Conservation (phyloP, 2,888 invertebrate genomes). For the Brenthis daphne region DNA sequence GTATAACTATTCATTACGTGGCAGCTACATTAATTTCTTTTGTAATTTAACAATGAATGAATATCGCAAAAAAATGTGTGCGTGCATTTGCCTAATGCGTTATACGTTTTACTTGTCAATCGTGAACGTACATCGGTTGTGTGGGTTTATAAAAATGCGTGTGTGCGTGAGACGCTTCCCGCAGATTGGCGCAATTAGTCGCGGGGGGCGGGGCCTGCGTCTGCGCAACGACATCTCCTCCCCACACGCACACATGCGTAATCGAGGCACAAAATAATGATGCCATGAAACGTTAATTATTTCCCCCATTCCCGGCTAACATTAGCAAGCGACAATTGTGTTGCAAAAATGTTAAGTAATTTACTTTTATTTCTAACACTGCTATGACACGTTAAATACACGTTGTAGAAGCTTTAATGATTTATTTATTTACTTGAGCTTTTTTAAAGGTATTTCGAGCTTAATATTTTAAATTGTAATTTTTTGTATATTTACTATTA, state of each 20-base stretch:
- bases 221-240: conserved; percentile 75
- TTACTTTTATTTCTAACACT: conserved; percentile 38
- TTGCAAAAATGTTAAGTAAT: conserved; percentile 47
- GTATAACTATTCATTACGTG: conserved; percentile 37
- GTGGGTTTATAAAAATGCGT: conserved; percentile 52
- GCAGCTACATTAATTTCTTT: conserved; percentile 41
- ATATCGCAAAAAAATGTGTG: conserved; percentile 42
- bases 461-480: background rate
- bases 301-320: conserved; percentile 51
- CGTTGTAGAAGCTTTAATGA: conserved; percentile 19
- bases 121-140: conserved; percentile 37
- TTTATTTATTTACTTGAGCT: conserved; percentile 5
- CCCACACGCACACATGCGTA: conserved; percentile 52
- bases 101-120: conserved; percentile 45
- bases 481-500: too few relatives aligned
- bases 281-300: conserved; percentile 68
- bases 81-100: conserved; percentile 60
- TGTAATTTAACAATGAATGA: conserved; percentile 45
- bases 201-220: conserved; percentile 73
- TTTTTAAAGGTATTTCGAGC: background rate
- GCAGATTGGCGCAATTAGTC: conserved; percentile 80
- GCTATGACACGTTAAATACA: conserved; percentile 34
- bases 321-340: conserved; percentile 43
- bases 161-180: conserved; percentile 65
- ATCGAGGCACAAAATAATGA: conserved; percentile 58